These are phyloP conservation scores for Philypnodon macrostomus DNA, from an alignment of 2,797 vertebrate species.

Conservation along the genomic window DNA sequence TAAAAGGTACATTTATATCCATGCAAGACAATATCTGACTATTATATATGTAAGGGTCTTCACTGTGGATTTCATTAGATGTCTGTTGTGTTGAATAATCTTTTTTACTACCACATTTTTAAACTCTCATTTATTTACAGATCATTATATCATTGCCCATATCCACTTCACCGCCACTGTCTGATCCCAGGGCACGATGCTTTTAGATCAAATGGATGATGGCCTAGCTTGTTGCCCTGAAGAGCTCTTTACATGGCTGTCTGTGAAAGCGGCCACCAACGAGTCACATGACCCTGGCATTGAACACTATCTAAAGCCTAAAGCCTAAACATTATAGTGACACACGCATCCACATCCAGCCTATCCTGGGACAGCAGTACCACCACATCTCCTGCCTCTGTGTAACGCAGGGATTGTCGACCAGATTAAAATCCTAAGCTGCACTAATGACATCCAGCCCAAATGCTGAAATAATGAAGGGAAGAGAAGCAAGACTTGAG, in stretches of 20 bases:
- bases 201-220: slow-evolving; percentile 39
- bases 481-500: slow-evolving; percentile 50
- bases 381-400: slow-evolving; percentile 48
- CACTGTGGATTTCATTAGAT: too few species aligned
- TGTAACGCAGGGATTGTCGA: slow-evolving; percentile 69
- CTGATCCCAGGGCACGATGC: slow-evolving; percentile 18
- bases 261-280: slow-evolving; percentile 43
- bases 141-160: background rate
- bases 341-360: slow-evolving; percentile 58
- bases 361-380: slow-evolving; percentile 61
- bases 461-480: slow-evolving; percentile 79
- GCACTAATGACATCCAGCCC: slow-evolving; percentile 80
- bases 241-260: slow-evolving; percentile 44
- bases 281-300: slow-evolving; percentile 59
- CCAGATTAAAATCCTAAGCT: slow-evolving; percentile 83
- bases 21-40: too few species aligned
- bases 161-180: background rate
- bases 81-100: too few species aligned
- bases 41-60: too few species aligned
- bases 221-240: slow-evolving; percentile 24
- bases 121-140: too few species aligned
- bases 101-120: too few species aligned
- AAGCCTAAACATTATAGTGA: slow-evolving; percentile 48
- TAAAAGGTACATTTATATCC: too few species aligned
- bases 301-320: slow-evolving; percentile 53